Evolutionary conservation across 2,888 invertebrate species (phyloP), one percentile per base, ranked within the genome.

Genomic region (Drosophila buzzatii): DNA sequence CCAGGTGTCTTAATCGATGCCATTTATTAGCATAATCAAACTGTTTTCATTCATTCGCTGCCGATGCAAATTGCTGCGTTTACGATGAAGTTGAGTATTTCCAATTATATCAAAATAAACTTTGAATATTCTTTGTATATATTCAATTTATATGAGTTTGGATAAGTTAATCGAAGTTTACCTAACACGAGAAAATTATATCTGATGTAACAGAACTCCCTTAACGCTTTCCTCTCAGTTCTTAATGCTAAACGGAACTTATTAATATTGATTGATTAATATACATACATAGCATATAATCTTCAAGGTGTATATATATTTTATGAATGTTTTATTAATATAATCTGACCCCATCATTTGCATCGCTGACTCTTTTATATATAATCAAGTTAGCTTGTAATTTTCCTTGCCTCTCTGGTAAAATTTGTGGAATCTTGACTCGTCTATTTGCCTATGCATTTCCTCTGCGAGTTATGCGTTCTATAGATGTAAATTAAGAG

Each of bases 21-120:
- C 58, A 66, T 75, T 65, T 44, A 70, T 73, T 68, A 47, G 42
- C 58, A 57, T 63, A 47, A 35, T 63, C 20, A 42, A 57, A 3
- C 16, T 1, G 33, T 35, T 59, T 39, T 18, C 49, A 33, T 41
- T 51, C 37, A 39, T 31, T 39, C 12, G 23, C n/a, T 39, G 18
- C 7, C 41, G 16, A 49, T 49, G 27, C 56, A 37, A 56, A 55
- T 56, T 27, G 7, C 42, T 18, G 12, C 12, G 14, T 31, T 49
- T 37, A 47, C 31, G 14, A 39, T 10, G 20, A 9, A 31, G 39
- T 27, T 18, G 31, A 56, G 31, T 18, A 56, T 8, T 14, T 33
- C 42, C 31, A 39, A 55, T 27, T n/a, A 7, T n/a, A 6, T 27
- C 16, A 3, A 27, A 49, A 49, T 18, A 18, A 7, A 18, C 6